Percentiles rank a stretch among this genome's conserved stretches.
Evolutionary conservation across 2,113 vertebrate species (phyloP).

Genomic region (Mola mola): DNA sequence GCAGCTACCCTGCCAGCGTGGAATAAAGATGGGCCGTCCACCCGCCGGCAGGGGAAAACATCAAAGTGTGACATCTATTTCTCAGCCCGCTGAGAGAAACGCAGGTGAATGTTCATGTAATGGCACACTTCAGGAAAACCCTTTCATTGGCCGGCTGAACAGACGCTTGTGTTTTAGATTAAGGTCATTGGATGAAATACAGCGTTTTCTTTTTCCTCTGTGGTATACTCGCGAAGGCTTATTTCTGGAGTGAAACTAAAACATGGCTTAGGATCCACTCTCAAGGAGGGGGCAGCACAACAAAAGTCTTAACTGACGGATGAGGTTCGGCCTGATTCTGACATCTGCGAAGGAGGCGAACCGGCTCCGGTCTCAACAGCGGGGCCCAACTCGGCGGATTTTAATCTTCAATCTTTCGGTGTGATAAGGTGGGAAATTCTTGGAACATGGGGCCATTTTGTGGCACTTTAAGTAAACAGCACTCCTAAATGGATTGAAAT

Average conservation of each 20-base stretch:
- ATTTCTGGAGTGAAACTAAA: no score
- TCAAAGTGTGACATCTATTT: slow-evolving; percentile 66
- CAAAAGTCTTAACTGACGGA: neutral
- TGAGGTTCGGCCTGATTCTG: neutral
- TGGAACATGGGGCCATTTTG: no score
- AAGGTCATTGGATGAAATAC: no score
- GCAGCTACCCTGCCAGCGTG: slow-evolving; percentile 38
- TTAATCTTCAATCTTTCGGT: no score
- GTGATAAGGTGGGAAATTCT: no score
- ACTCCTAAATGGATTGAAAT: no score
- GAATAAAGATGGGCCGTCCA: slow-evolving; percentile 58
- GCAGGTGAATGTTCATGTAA: slow-evolving; percentile 63
- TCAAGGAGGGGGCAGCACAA: no score
- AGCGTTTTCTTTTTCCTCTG: neutral
- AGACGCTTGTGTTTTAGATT: no score
- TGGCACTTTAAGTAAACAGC: no score
- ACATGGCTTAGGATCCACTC: no score
- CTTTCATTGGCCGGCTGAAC: slow-evolving; percentile 34
- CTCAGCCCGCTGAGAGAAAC: slow-evolving; percentile 62
- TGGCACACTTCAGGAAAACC: slow-evolving; percentile 28
- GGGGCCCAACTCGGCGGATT: no score
- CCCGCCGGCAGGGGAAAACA: slow-evolving; percentile 48
- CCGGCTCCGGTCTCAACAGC: neutral
- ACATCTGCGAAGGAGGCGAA: neutral
- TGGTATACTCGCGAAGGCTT: no score